phyloP scores from a whole-genome alignment of 1,140 invertebrate genomes.

The Anastatus disparis region DNA sequence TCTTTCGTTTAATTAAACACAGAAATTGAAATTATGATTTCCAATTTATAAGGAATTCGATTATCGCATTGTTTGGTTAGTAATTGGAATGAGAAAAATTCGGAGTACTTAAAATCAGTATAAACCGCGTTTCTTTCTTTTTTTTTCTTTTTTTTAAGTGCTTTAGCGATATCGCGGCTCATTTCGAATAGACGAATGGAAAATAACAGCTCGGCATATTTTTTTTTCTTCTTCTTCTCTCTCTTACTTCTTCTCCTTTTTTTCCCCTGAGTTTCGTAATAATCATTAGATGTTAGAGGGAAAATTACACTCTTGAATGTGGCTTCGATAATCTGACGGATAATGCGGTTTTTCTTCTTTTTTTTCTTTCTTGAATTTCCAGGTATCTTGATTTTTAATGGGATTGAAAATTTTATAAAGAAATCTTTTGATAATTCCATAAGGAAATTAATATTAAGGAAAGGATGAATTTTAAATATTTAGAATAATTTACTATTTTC shows the following conservation, averaged over 20 bases:
- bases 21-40: no score
- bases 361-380: not conserved
- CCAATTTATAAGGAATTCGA: not conserved
- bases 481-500: no score
- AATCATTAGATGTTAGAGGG: not conserved
- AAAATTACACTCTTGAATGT: conserved; percentile 1
- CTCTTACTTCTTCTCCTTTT: not conserved
- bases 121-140: no score
- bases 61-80: not conserved
- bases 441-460: no score
- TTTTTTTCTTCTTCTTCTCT: no score
- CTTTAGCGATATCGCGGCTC: no score
- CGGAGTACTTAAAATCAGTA: no score
- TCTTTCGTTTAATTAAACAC: no score
- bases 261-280: conserved; percentile 6
- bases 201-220: not conserved
- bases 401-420: not conserved
- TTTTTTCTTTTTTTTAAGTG: no score
- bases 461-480: no score
- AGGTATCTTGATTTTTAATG: conserved; percentile 2
- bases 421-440: no score
- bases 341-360: not conserved
- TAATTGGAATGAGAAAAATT: not conserved
- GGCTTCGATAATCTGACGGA: not conserved
- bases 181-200: conserved; percentile 1